Conservation (phyloP, 1,140 invertebrate species). For the Thaumetopoea pityocampa region DNA sequence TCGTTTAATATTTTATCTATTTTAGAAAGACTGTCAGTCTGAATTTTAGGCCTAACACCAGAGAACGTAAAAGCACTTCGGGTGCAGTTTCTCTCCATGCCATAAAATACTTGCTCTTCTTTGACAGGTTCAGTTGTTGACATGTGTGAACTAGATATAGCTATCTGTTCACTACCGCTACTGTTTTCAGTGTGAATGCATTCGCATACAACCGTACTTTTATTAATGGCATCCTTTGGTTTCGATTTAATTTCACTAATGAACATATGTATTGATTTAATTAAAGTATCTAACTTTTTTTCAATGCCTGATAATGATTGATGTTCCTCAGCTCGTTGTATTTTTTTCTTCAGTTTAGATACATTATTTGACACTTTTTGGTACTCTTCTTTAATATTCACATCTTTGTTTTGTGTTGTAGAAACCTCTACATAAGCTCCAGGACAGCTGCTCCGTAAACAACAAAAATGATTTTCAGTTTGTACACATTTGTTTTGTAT, state of each 20-base stretch:
- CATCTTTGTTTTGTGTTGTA: conserved; percentile 7
- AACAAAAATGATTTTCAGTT: too few species aligned
- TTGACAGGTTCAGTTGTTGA: too few species aligned
- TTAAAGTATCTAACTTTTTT: conserved; percentile 34
- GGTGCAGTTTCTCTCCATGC: too few species aligned
- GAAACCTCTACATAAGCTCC: too few species aligned
- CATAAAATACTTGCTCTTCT: too few species aligned
- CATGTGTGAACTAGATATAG: too few species aligned
- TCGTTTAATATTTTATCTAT: conserved; percentile 28
- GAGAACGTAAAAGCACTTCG: conserved; percentile 7
- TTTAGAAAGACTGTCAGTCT: neutral
- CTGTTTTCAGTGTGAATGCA: too few species aligned
- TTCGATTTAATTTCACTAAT: conserved; percentile 35
- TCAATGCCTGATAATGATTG: conserved; percentile 25
- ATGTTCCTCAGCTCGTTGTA: conserved; percentile 6
- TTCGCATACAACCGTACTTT: too few species aligned
- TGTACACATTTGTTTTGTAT: too few species aligned
- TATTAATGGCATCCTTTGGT: too few species aligned
- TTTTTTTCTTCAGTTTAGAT: conserved; percentile 16
- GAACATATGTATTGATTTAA: conserved; percentile 40
- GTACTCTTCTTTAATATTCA: conserved; percentile 16
- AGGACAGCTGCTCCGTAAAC: too few species aligned
- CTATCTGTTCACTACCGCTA: too few species aligned
- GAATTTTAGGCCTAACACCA: neutral
- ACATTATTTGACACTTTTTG: conserved; percentile 17